A percentile compares a stretch with the other conserved stretches of the same genome.
phyloP scores from a whole-genome alignment of 2,888 invertebrate species.

The Drosophila multiciliata region DNA sequence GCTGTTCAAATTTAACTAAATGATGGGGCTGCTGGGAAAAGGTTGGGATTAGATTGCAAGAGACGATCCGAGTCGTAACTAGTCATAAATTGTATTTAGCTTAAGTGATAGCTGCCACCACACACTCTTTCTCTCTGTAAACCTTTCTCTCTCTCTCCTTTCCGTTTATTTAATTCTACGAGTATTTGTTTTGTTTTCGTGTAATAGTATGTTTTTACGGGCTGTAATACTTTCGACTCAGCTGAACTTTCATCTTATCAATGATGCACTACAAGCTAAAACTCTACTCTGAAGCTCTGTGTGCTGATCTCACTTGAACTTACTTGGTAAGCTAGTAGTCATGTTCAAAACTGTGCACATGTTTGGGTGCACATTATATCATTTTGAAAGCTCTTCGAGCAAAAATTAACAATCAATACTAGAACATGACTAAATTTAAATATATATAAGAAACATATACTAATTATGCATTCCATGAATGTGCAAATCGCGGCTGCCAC shows the following conservation, averaged over 20 bases:
- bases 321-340: slow-evolving; percentile 45
- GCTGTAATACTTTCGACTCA: slow-evolving; percentile 67
- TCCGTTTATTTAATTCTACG: slow-evolving; percentile 52
- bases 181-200: slow-evolving; percentile 61
- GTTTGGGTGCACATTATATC: slow-evolving; percentile 22
- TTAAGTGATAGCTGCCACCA: slow-evolving; percentile 42
- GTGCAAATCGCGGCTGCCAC: slow-evolving; percentile 38
- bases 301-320: slow-evolving; percentile 24
- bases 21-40: neutral
- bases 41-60: neutral
- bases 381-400: slow-evolving; percentile 35
- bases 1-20: slow-evolving; percentile 53
- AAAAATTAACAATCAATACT: slow-evolving; percentile 7
- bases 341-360: slow-evolving; percentile 39
- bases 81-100: slow-evolving; percentile 50
- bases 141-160: slow-evolving; percentile 14
- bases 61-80: slow-evolving; percentile 19
- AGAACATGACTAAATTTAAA: slow-evolving; percentile 47
- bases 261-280: slow-evolving; percentile 15
- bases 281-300: slow-evolving; percentile 33
- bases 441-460: slow-evolving; percentile 7
- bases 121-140: slow-evolving; percentile 24
- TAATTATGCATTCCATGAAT: slow-evolving; percentile 50
- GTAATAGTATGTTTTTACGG: slow-evolving; percentile 35
- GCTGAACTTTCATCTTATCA: slow-evolving; percentile 40